phyloP scores from a whole-genome alignment of 2,797 vertebrate species.

The Anas acuta region DNA sequence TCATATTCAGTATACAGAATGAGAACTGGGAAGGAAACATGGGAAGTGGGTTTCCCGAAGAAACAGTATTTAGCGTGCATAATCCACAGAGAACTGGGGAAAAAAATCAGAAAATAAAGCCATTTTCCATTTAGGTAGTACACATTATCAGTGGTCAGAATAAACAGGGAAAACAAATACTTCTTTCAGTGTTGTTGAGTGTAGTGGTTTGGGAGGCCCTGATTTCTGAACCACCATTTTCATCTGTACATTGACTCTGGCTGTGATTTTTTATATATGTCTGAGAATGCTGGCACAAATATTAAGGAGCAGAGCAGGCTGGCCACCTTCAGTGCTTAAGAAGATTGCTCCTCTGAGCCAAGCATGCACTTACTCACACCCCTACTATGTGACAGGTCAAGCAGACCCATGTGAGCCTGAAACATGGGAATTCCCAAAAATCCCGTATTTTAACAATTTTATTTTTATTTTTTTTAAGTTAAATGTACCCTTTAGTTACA shows the following conservation, averaged over 20 bases:
- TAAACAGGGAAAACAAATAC: not conserved
- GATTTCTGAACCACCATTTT: not conserved
- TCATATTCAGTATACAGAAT: not conserved
- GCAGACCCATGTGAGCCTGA: not conserved
- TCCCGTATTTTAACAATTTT: not conserved
- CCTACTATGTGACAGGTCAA: not conserved
- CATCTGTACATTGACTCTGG: not conserved
- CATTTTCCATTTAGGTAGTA: not conserved
- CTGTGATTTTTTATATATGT: not conserved
- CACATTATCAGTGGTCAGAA: not conserved
- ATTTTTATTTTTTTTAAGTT: not conserved
- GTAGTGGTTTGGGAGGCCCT: not conserved
- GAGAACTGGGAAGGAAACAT: not conserved
- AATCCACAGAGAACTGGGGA: not conserved
- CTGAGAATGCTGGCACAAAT: not conserved
- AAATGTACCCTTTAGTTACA: not conserved
- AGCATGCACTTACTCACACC: not conserved
- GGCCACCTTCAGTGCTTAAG: fast-evolving
- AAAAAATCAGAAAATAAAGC: not conserved
- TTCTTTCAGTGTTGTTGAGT: not conserved
- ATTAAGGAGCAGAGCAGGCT: not conserved
- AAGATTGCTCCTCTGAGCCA: not conserved
- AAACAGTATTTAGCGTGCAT: not conserved
- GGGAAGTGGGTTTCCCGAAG: not conserved
- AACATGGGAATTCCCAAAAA: not conserved